phyloP scores from a whole-genome alignment of 2,797 vertebrate species.

The Potorous gilbertii region DNA sequence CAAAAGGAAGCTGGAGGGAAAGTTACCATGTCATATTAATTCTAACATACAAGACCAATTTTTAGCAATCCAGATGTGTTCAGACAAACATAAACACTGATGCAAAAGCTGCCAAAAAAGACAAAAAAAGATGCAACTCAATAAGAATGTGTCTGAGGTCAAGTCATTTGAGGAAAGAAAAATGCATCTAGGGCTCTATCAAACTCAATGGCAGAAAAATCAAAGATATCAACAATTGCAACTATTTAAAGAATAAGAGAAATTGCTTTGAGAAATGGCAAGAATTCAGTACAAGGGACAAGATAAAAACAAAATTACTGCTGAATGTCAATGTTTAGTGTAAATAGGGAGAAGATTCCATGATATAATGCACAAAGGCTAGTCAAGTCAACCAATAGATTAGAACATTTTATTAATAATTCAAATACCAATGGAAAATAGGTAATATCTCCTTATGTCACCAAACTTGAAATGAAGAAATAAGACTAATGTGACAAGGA shows the following conservation, averaged over 20 bases:
- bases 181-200: background rate
- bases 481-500: background rate
- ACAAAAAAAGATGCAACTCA: conserved; percentile 27
- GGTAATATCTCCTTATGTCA: background rate
- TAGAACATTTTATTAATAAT: background rate
- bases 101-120: conserved; percentile 34
- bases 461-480: background rate
- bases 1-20: background rate
- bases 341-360: background rate
- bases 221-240: conserved; percentile 47
- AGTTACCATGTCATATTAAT: background rate
- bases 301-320: background rate
- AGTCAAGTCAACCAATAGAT: background rate
- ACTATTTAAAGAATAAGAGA: conserved; percentile 43
- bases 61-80: background rate
- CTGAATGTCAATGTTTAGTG: conserved; percentile 18
- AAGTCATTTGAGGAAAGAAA: conserved; percentile 22
- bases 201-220: conserved; percentile 53
- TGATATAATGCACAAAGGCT: background rate
- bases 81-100: background rate
- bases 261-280: conserved; percentile 25
- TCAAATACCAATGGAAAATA: background rate
- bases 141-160: conserved; percentile 32
- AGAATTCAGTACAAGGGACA: conserved; percentile 23
- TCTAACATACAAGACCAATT: background rate